Evolutionary conservation across 2,113 vertebrate species (phyloP).

Genomic region (Trichechus manatus): DNA sequence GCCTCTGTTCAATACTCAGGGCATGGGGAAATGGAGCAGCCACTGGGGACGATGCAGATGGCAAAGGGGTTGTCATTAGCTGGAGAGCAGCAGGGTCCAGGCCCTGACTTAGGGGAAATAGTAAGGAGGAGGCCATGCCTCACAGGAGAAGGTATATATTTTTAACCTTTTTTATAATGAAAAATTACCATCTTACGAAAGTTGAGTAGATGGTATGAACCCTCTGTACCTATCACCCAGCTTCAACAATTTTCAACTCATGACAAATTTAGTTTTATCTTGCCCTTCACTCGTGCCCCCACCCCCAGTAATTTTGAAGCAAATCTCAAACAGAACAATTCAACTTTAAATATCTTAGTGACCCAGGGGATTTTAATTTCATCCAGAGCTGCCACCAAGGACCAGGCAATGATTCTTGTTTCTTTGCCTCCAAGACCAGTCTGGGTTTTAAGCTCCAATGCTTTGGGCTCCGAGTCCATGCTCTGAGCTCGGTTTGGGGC

Average conservation of each 20-base stretch:
- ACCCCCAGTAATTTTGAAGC: neutral
- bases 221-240: neutral
- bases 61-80: constrained; percentile 47
- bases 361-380: neutral
- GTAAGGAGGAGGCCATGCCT: neutral
- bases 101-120: neutral
- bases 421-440: neutral
- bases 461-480: neutral
- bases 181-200: neutral
- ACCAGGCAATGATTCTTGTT: neutral
- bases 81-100: constrained; percentile 50
- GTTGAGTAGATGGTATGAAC: neutral
- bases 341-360: neutral
- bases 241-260: neutral
- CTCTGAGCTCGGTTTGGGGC: neutral
- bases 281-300: neutral
- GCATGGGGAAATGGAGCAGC: neutral
- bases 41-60: constrained; percentile 55
- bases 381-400: neutral
- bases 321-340: neutral
- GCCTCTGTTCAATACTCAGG: neutral
- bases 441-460: neutral
- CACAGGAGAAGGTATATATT: neutral
- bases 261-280: neutral
- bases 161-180: neutral